Base-by-base conservation (phyloP, 2,113 vertebrate genomes). In the Eubucco bourcierii region DNA sequence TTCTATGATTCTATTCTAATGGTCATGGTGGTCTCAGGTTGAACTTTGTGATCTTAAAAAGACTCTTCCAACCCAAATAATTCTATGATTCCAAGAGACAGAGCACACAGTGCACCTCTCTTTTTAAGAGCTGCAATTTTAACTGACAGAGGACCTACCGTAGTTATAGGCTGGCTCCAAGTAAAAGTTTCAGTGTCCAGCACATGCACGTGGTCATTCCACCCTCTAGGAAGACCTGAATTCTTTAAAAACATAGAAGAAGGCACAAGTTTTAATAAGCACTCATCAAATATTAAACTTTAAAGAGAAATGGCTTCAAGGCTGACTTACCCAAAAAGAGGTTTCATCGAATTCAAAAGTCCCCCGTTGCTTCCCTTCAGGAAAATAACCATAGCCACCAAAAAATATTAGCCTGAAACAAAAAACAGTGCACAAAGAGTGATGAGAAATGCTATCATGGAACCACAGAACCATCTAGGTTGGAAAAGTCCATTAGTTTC, bases 141-240 rank as follows among this genome's bases (percentile, higher is more conserved):
- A 90, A 65, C 4, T 37, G 44, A 14, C 8, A 14, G 9, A 34
- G 73, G 29, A 28, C 1, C 98, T 97, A 99, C 99, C 95, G 97
- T 98, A 12, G 99, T 99, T 84, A 98, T 89, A 23, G 99, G 99
- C 86, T 99, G 99, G 87, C 98, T 99, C 99, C 99, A 99, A 13
- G 97, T 97, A 14, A 96, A 98, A 1, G 97, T 98, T 90, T 99
- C 99, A n/a, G 99, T 98, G 95, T 99, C 99, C 93, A 99, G 97
- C 88, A 99, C 74, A 6, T 99, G 99, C 70, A 99, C 98, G 10
- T 99, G 99, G 83, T 99, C 99, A 1, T 99, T 99, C 99, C 99
- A 99, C 46, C 99, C 99, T 96, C 99, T 97, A 15, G 98, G 98
- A 78, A 97, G 98, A 68, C 98, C 98, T 95, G 98, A 98, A 61